Evolutionary conservation across 2,113 vertebrate genomes (phyloP).

Genomic region (Poeciliopsis retropinna): DNA sequence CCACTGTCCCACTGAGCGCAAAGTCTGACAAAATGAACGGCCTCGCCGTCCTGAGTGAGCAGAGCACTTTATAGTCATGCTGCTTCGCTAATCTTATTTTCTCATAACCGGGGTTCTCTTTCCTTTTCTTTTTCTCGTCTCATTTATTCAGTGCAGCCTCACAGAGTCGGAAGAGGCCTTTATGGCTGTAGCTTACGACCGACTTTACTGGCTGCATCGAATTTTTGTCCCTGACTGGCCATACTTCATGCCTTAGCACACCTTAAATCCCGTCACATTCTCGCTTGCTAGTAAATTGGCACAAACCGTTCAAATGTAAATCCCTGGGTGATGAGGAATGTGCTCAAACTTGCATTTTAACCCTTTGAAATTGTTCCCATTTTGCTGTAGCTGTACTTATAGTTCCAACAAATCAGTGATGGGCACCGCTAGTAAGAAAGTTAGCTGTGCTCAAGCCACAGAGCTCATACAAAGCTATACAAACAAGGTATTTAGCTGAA

Average conservation of each 20-base stretch:
- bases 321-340: too few species aligned
- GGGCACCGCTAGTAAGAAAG: too few species aligned
- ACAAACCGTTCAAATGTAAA: too few species aligned
- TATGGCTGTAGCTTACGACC: conserved; percentile 14
- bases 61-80: conserved; percentile 31
- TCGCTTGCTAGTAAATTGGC: too few species aligned
- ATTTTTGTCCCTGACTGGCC: conserved; percentile 12
- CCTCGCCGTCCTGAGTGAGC: conserved; percentile 10
- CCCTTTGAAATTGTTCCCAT: neutral
- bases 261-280: neutral
- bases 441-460: too few species aligned
- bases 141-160: conserved; percentile 27
- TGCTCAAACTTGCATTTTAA: neutral
- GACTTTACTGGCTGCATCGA: conserved; percentile 15
- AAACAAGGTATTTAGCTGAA: too few species aligned
- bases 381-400: too few species aligned
- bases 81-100: conserved; percentile 40
- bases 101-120: conserved; percentile 30
- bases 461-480: too few species aligned
- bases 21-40: conserved; percentile 30
- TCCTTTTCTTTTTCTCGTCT: neutral
- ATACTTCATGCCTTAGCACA: neutral
- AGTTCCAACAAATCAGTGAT: neutral
- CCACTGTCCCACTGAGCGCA: conserved; percentile 22
- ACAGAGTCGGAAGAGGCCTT: conserved; percentile 27